Percentiles rank a stretch among this genome's conserved stretches.
Evolutionary conservation across 2,888 invertebrate species (phyloP).

Genomic region (Melikaiella ostensackeni): DNA sequence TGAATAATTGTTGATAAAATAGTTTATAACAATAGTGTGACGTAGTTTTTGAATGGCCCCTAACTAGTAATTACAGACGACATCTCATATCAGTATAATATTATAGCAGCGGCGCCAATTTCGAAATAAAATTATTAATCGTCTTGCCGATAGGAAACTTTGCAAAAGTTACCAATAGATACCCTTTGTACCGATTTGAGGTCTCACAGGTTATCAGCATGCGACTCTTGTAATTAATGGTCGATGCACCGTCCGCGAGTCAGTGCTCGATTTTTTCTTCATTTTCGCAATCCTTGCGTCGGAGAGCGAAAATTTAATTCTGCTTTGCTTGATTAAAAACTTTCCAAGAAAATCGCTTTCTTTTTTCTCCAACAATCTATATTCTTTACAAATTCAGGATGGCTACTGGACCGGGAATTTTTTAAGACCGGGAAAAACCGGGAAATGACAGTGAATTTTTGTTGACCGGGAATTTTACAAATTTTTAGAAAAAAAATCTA

Average conservation of each 20-base stretch:
- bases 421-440: too few relatives aligned
- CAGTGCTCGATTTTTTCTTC: slow-evolving; percentile 15
- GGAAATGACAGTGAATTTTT: too few relatives aligned
- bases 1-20: too few relatives aligned
- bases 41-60: too few relatives aligned
- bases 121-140: not conserved
- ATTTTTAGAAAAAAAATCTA: too few relatives aligned
- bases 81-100: not conserved
- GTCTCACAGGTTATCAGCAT: slow-evolving; percentile 11
- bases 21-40: too few relatives aligned
- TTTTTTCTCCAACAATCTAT: not conserved
- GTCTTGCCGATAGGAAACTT: not conserved
- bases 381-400: not conserved
- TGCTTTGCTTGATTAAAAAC: not conserved
- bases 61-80: not conserved
- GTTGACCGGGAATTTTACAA: too few relatives aligned
- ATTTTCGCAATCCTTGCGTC: slow-evolving; percentile 2
- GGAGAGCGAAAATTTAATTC: not conserved
- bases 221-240: slow-evolving; percentile 12
- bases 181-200: slow-evolving; percentile 7
- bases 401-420: too few relatives aligned
- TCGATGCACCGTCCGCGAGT: slow-evolving; percentile 4
- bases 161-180: not conserved
- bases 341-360: not conserved
- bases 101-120: not conserved